Conservation (phyloP, 2,888 invertebrate genomes). For the Leucoptera coffeella region DNA sequence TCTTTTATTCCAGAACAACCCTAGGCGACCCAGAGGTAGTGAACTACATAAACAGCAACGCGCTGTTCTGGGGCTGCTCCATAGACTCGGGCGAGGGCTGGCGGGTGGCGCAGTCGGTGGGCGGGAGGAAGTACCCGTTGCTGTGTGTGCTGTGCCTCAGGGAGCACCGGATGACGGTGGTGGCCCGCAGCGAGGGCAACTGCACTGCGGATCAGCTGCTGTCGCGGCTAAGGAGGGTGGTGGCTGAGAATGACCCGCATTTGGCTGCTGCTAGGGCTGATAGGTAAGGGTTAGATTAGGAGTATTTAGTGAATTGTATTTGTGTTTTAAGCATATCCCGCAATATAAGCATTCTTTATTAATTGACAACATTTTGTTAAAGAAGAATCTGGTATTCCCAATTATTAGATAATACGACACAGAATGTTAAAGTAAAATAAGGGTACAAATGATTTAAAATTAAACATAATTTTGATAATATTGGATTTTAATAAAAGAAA, state of each 20-base stretch:
- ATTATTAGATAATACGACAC: too few relatives aligned
- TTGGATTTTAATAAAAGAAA: too few relatives aligned
- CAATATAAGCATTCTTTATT: too few relatives aligned
- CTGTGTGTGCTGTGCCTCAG: constrained; percentile 85
- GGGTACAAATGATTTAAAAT: too few relatives aligned
- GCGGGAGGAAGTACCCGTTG: constrained; percentile 75
- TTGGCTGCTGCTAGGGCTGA: constrained; percentile 83
- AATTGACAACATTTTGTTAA: too few relatives aligned
- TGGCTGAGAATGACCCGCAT: constrained; percentile 82
- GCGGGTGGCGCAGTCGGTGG: constrained; percentile 83
- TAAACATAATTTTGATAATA: too few relatives aligned
- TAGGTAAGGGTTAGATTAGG: constrained; percentile 55
- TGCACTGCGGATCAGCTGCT: constrained; percentile 67
- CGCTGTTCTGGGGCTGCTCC: constrained; percentile 92
- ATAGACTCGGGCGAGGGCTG: constrained; percentile 86
- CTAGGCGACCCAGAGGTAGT: constrained; percentile 67
- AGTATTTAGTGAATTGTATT: too few relatives aligned
- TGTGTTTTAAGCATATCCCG: too few relatives aligned
- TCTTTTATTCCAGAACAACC: constrained; percentile 52
- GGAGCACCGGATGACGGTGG: constrained; percentile 89
- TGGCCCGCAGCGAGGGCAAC: constrained; percentile 83
- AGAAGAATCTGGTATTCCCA: too few relatives aligned
- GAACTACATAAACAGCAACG: constrained; percentile 74
- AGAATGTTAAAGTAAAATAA: too few relatives aligned
- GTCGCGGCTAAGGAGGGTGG: constrained; percentile 66